Evolutionary conservation across 2,888 invertebrate species (phyloP).

Genomic region (Hyposoter didymator): DNA sequence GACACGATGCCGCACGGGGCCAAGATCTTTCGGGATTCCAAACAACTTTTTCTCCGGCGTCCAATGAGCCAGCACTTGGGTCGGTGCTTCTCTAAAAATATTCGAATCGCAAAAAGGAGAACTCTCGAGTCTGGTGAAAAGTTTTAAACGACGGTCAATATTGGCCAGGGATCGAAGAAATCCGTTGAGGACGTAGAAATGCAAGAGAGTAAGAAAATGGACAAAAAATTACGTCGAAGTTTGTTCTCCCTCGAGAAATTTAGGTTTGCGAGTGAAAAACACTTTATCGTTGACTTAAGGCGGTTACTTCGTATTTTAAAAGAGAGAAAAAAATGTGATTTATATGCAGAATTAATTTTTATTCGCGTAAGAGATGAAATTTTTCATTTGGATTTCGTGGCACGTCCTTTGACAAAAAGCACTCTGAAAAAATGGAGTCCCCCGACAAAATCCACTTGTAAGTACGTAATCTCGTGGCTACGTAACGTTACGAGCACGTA

Average conservation of each 20-base stretch:
- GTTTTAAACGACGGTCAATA: slow-evolving; percentile 65
- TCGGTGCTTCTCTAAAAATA: slow-evolving; percentile 15
- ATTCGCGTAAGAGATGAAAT: slow-evolving; percentile 5
- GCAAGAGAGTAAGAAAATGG: slow-evolving; percentile 19
- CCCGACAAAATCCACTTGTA: slow-evolving; percentile 26
- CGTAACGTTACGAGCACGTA: slow-evolving; percentile 9
- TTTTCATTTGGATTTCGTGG: not conserved
- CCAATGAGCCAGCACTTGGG: slow-evolving; percentile 14
- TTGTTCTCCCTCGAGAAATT: not conserved
- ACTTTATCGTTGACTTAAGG: not conserved
- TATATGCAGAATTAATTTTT: not conserved
- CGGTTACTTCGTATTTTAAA: not conserved
- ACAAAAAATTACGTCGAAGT: not conserved
- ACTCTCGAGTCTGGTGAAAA: slow-evolving; percentile 23
- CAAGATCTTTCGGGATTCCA: slow-evolving; percentile 19
- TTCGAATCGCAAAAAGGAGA: slow-evolving; percentile 22
- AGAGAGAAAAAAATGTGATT: not conserved
- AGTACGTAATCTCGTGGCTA: slow-evolving; percentile 8
- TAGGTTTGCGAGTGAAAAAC: not conserved
- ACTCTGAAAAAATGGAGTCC: not conserved
- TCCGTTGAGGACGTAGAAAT: slow-evolving; percentile 14
- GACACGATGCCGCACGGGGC: not conserved
- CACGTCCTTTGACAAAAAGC: not conserved
- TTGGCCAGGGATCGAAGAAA: slow-evolving; percentile 62
- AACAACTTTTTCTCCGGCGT: slow-evolving; percentile 26